Conservation (phyloP, 2,888 invertebrate genomes). For the Hylaea fasciaria region DNA sequence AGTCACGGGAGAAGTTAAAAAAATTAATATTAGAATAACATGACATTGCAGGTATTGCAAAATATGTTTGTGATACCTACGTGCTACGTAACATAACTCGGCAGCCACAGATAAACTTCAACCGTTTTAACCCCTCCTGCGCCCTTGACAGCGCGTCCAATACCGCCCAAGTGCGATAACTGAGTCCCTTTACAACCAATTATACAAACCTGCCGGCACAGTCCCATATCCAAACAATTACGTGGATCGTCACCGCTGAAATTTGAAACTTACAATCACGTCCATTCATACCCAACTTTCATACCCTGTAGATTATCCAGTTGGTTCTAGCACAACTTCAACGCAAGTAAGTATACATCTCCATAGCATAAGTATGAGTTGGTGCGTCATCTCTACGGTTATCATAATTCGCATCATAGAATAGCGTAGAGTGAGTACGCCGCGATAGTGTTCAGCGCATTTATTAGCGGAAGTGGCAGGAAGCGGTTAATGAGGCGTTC, state of each 20-base stretch:
- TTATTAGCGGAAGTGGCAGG: conserved; percentile 38
- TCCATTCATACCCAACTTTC: background rate
- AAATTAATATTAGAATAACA: no score
- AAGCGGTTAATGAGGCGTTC: conserved; percentile 59
- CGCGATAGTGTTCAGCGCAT: conserved; percentile 39
- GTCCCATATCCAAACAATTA: background rate
- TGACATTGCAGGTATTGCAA: no score
- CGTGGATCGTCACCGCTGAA: background rate
- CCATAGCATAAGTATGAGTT: background rate
- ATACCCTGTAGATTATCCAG: background rate
- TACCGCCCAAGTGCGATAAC: conserved; percentile 14
- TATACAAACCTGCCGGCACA: conserved; percentile 7
- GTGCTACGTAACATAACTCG: no score
- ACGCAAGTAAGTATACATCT: background rate
- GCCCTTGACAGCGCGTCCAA: background rate
- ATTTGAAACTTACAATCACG: background rate
- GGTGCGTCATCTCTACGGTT: conserved; percentile 5
- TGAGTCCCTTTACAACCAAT: conserved; percentile 22
- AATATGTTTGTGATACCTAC: no score
- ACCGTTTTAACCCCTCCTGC: no score
- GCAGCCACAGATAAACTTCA: no score
- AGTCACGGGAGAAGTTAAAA: no score
- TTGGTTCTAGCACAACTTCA: no score
- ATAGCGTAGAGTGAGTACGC: conserved; percentile 2
- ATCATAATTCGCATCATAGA: conserved; percentile 19